Percentiles rank a stretch among this genome's conserved stretches.
phyloP scores from a whole-genome alignment of 2,113 vertebrate species.

The Syngnathus typhle region DNA sequence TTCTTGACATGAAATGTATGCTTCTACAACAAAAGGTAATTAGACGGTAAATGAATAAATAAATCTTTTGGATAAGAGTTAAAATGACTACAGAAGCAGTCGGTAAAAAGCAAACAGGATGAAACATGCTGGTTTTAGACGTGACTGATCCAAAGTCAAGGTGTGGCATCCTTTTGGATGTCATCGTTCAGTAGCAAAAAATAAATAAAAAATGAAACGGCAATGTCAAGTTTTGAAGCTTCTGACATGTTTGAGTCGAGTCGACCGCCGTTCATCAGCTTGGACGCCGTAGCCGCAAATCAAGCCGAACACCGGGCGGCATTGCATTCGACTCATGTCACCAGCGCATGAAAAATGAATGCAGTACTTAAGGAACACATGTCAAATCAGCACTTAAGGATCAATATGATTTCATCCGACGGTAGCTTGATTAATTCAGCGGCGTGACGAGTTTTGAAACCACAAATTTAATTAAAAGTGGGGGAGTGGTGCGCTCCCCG shows the following conservation, averaged over 20 bases:
- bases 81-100: neutral
- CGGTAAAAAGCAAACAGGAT: neutral
- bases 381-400: neutral
- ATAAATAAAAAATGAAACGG: neutral
- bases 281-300: neutral
- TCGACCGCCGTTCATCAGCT: neutral
- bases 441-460: neutral
- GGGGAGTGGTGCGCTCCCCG: neutral
- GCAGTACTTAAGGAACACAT: neutral
- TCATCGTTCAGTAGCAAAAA: neutral
- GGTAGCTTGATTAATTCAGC: neutral
- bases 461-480: neutral
- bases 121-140: neutral
- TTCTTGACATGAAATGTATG: neutral
- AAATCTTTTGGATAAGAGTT: slow-evolving; percentile 4
- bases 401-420: neutral
- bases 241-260: neutral
- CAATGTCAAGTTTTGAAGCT: neutral
- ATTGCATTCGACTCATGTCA: neutral
- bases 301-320: neutral
- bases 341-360: neutral
- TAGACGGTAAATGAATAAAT: neutral
- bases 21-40: neutral
- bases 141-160: neutral
- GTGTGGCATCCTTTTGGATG: neutral